These are phyloP conservation scores for Pterostichus niger DNA, from an alignment of 2,888 invertebrate genomes.

Conservation along the genomic window DNA sequence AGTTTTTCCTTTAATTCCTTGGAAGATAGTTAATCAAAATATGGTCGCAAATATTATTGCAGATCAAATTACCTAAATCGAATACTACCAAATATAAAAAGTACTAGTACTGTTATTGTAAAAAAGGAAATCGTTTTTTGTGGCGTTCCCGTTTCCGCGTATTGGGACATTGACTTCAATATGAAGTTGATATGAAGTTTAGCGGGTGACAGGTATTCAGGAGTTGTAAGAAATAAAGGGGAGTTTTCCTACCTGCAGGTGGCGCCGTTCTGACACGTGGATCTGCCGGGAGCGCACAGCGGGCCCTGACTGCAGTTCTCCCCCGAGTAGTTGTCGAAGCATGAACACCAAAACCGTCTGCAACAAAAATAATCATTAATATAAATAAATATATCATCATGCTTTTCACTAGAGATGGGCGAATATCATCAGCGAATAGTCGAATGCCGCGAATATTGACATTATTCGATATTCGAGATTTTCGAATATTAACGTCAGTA, in stretches of 20 bases:
- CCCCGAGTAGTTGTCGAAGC: constrained; percentile 59
- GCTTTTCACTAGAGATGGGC: too few relatives aligned
- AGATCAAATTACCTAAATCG: too few relatives aligned
- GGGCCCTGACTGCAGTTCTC: constrained; percentile 67
- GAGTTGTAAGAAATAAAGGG: constrained; percentile 7
- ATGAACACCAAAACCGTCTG: constrained; percentile 60
- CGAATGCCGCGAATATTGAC: too few relatives aligned
- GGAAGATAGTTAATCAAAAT: too few relatives aligned
- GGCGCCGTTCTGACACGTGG: constrained; percentile 89
- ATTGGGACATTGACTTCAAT: background rate
- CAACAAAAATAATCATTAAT: constrained; percentile 15
- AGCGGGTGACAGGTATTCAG: background rate
- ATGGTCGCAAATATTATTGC: too few relatives aligned
- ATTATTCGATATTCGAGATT: too few relatives aligned
- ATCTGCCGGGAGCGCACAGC: constrained; percentile 82
- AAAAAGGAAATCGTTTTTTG: background rate
- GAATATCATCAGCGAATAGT: too few relatives aligned
- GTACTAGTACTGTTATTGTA: too few relatives aligned
- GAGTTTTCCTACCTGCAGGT: constrained; percentile 86
- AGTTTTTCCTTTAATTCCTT: too few relatives aligned
- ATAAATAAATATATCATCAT: too few relatives aligned
- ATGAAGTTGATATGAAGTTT: constrained; percentile 30
- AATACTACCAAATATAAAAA: too few relatives aligned
- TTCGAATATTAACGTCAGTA: too few relatives aligned
- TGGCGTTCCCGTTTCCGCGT: background rate